Base-by-base conservation (phyloP, 1,140 invertebrate genomes). In the Ganaspis sp. region DNA sequence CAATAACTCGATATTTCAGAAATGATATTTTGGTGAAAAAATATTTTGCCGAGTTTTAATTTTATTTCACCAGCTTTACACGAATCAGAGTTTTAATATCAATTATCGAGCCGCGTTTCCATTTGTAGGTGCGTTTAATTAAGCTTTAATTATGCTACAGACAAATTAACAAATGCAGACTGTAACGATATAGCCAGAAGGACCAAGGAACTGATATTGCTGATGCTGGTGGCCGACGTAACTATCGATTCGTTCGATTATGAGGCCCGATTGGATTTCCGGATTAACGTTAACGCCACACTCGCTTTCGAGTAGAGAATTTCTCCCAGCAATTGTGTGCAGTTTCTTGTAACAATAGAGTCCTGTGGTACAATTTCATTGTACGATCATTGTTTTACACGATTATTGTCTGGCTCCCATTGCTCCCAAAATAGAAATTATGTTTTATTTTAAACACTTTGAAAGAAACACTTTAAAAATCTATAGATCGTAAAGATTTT, bases 251-350 rank as follows among this genome's bases (percentile, higher is more conserved):
- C 5, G 23, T 64, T 29, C 70, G 53, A 75, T 78, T 77, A 74
- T 75, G 76, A 64, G 73, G 58, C 75, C 72, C 74, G 53, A 71
- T 69, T 73, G 76, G 72, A 81, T 78, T 76, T 81, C 29, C 54
- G 42, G 75, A 81, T 81, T 78, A 76, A 76, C 69, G 70, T 76
- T 58, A 78, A 81, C 12, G 58, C 58, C 58, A 64, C 26, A 11
- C 58, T 64, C 54, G 54, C 54, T 64, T 64, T 29, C 21, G 74
- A 78, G 75, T 78, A 76, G 71, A 42, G 71, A 70, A 76, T 76
- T 72, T 76, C 58, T 64, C 74, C 42, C 37, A 69, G 70, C 49
- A 81, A 81, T 73, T 49, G 45, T 73, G 74, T 38, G 9, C 15
- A 34, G 72, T 69, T 73, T 75, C 75, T 75, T 81, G 76, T 75